Base-by-base conservation (phyloP, 1,140 invertebrate genomes). In the Subanguina moxae region DNA sequence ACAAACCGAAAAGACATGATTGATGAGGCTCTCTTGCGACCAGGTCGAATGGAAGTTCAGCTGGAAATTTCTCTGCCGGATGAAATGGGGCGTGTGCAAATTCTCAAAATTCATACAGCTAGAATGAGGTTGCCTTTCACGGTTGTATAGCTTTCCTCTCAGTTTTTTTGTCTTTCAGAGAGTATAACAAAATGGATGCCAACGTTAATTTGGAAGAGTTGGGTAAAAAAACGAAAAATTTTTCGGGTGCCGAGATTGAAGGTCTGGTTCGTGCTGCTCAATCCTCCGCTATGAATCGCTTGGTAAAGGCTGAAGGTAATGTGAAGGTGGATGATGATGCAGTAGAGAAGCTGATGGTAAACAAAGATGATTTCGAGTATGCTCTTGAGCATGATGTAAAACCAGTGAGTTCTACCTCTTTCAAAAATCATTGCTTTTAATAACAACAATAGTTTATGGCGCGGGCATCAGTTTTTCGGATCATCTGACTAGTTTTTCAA, bases 21-120 rank as follows among this genome's bases (percentile, higher is more conserved):
- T 80, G 95, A 99, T 83, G 94, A 97, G 79, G 96, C 96, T 19
- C 85, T 99, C 17, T 83, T 97, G 56, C 87, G 96, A 85, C 96
- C 96, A 42, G 96, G 95, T 43, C 87, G 96, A 82, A 86, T 99
- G 19, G 96, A 98, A 84, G 93, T 98, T 9, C 94, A 98, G 87
- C 92, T 98, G 88, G 94, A 98, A 86, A 97, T 99, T 75, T 90
- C 92, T 78, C 85, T 99, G 64, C 95, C 96, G 0, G 91, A 97
- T 84, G 93, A 97, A 84, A 85, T 89, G 46, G 94, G 94, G 0
- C 87, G 95, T 65, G 84, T 89, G 3, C 93, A 99, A 84, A 99
- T 99, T 81, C 84, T 99, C 0, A 90, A 91, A 73, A 99, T 99
- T 80, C 96, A 99, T 78, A 98, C 94, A 1, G 86, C 88, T 11